phyloP scores from a whole-genome alignment of 2,888 invertebrate species.

The Meliscaeva auricollis region DNA sequence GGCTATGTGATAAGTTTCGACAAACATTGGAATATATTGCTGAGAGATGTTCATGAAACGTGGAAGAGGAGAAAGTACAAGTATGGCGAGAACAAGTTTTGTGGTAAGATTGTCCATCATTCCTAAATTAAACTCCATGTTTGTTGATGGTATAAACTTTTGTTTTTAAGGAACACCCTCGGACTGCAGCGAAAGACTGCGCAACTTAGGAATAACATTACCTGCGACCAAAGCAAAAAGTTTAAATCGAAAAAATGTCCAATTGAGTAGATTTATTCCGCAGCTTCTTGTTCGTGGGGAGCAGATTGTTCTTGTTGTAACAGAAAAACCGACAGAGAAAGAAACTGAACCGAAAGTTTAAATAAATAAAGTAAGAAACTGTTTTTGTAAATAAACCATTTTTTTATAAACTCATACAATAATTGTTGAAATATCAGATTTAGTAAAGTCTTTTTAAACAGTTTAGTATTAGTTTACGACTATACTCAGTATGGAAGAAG shows the following conservation, averaged over 20 bases:
- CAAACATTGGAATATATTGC: constrained; percentile 96
- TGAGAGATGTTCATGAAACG: constrained; percentile 92
- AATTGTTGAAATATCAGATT: no score
- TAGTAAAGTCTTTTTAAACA: no score
- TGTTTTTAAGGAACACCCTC: constrained; percentile 83
- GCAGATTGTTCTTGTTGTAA: constrained; percentile 87
- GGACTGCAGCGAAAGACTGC: constrained; percentile 83
- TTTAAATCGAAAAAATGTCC: constrained; percentile 87
- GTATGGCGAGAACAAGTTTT: constrained; percentile 80
- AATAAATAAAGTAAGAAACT: no score
- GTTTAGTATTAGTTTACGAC: no score
- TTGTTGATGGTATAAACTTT: neutral
- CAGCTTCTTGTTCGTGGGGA: constrained; percentile 91
- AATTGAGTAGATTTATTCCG: constrained; percentile 88
- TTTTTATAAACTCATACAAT: no score
- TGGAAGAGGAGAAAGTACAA: constrained; percentile 88
- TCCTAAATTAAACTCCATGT: no score
- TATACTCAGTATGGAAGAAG: no score
- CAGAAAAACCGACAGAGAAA: neutral
- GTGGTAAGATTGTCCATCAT: constrained; percentile 66
- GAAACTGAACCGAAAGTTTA: neutral
- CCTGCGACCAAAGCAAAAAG: constrained; percentile 86
- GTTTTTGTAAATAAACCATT: no score
- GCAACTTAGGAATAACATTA: constrained; percentile 84
- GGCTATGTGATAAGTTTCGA: constrained; percentile 95